Conservation (phyloP, 2,888 invertebrate genomes). For the Dorcus parallelipipedus region DNA sequence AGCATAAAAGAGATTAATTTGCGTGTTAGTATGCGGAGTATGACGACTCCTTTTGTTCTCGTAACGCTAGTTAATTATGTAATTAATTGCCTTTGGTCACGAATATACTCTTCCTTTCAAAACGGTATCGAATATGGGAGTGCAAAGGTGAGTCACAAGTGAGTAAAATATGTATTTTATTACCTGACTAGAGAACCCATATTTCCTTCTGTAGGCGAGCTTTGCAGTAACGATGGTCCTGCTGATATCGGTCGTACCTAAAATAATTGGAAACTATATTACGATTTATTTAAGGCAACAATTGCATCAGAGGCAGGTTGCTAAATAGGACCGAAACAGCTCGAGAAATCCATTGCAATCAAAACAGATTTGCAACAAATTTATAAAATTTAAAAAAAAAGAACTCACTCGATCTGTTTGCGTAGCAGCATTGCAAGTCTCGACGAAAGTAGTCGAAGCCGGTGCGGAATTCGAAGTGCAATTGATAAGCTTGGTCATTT, state of each 20-base stretch:
- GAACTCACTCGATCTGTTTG: constrained; percentile 77
- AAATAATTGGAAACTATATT: constrained; percentile 21
- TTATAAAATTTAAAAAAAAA: neutral
- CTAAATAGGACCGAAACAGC: too few species aligned
- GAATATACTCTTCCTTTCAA: too few species aligned
- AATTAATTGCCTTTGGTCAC: too few species aligned
- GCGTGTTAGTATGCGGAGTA: constrained; percentile 16
- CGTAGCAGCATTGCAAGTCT: constrained; percentile 74
- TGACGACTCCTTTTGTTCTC: constrained; percentile 5
- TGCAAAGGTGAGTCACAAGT: too few species aligned
- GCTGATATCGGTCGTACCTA: constrained; percentile 59
- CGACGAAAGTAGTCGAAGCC: constrained; percentile 44
- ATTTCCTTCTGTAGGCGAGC: constrained; percentile 51
- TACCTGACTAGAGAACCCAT: constrained; percentile 59
- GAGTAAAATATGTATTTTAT: neutral
- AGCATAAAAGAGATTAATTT: constrained; percentile 31
- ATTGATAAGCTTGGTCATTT: constrained; percentile 57
- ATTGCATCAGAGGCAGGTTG: too few species aligned
- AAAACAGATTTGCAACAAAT: too few species aligned
- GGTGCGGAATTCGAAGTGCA: constrained; percentile 50
- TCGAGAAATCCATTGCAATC: too few species aligned
- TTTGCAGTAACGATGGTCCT: constrained; percentile 56
- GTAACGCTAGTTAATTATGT: too few species aligned
- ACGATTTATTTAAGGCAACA: neutral
- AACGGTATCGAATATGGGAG: too few species aligned